phyloP scores from a whole-genome alignment of 2,113 vertebrate genomes.

The Motacilla tschutschensis region DNA sequence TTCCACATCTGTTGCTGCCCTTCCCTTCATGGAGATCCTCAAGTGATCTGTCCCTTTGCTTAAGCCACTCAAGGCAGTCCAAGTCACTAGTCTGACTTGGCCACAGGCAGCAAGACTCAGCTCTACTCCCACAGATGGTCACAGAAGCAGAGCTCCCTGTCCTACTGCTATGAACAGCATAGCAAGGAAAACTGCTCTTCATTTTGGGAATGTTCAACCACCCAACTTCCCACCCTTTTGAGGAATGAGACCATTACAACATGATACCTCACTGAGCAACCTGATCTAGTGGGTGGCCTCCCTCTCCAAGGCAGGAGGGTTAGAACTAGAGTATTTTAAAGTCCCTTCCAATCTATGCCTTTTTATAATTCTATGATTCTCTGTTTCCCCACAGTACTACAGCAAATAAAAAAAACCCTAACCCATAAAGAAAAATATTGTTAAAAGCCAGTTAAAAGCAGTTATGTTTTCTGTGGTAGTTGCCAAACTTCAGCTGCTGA shows the following conservation, averaged over 20 bases:
- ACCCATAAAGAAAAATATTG: not conserved
- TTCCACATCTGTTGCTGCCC: not conserved
- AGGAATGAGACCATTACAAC: not conserved
- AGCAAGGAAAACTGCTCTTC: not conserved
- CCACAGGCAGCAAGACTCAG: not conserved
- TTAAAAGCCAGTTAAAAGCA: not conserved
- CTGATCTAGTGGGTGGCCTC: not conserved
- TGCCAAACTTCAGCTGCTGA: not conserved
- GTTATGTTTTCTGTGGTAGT: not conserved
- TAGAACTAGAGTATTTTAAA: not conserved
- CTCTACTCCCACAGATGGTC: not conserved
- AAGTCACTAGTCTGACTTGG: not conserved
- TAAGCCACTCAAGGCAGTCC: not conserved
- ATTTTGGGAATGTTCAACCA: not conserved
- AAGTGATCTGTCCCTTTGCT: not conserved
- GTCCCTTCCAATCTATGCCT: not conserved
- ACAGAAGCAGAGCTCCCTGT: not conserved
- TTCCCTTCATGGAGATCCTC: not conserved
- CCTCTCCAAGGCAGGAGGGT: not conserved
- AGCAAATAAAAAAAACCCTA: not conserved
- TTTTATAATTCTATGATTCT: not conserved
- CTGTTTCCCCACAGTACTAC: not conserved
- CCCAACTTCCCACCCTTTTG: not conserved
- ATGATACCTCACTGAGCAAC: not conserved
- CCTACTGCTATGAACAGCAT: not conserved